These are phyloP conservation scores for Yponomeuta plumbellus DNA, from an alignment of 2,888 invertebrate genomes.

Conservation along the genomic window DNA sequence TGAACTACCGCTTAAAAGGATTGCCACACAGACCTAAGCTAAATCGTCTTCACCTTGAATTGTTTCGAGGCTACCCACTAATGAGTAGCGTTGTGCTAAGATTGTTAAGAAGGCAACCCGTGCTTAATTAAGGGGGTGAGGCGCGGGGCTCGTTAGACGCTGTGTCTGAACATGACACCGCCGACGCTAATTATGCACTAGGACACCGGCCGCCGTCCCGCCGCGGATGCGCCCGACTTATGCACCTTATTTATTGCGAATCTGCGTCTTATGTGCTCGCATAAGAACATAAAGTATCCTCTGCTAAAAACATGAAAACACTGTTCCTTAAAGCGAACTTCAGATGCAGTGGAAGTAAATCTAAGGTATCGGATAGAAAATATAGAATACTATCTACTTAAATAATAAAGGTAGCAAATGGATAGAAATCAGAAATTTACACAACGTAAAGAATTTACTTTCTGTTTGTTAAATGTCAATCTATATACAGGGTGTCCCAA, in stretches of 20 bases:
- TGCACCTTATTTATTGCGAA: neutral
- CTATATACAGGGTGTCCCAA: too few species aligned
- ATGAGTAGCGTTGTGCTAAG: neutral
- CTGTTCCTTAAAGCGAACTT: too few species aligned
- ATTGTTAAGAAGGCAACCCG: neutral
- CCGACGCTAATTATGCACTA: slow-evolving; percentile 59
- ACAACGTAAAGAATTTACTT: too few species aligned
- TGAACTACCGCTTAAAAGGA: neutral
- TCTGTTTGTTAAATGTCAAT: too few species aligned
- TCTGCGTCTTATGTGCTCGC: too few species aligned
- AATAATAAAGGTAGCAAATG: too few species aligned
- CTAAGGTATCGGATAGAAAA: too few species aligned
- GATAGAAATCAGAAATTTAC: too few species aligned
- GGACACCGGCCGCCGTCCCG: slow-evolving; percentile 34
- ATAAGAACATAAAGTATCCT: too few species aligned
- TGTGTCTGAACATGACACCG: slow-evolving; percentile 70
- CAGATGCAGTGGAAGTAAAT: too few species aligned
- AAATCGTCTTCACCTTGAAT: slow-evolving; percentile 1
- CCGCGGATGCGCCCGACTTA: neutral
- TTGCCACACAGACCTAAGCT: neutral
- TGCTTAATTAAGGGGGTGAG: slow-evolving; percentile 7
- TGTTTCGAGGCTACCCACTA: neutral
- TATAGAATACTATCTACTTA: too few species aligned
- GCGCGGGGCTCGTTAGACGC: slow-evolving; percentile 56
- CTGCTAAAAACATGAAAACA: too few species aligned